Evolutionary conservation across 2,113 vertebrate genomes (phyloP).

Genomic region (Hippopotamus amphibius): DNA sequence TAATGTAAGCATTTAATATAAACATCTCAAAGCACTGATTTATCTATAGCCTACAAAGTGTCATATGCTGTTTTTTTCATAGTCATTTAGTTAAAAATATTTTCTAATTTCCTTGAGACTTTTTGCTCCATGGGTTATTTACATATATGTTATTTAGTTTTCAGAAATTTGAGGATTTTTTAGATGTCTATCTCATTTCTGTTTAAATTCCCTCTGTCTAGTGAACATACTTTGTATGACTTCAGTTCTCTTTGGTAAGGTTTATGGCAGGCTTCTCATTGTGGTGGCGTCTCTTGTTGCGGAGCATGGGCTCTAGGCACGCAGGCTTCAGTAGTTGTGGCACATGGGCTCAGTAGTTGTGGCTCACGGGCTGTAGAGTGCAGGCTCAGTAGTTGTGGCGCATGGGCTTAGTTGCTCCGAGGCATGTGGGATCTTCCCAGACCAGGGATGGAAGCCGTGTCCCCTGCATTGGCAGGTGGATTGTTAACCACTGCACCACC

Average conservation of each 20-base stretch:
- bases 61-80: neutral
- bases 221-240: neutral
- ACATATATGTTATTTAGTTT: neutral
- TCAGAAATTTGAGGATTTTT: slow-evolving; percentile 14
- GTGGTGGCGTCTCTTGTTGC: no score
- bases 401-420: no score
- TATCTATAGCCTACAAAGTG: neutral
- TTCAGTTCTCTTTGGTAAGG: neutral
- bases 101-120: neutral
- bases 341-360: no score
- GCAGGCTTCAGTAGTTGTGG: no score
- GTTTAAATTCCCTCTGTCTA: neutral
- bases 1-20: neutral
- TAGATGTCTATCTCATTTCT: neutral
- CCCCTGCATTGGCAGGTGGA: no score
- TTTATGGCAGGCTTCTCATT: no score
- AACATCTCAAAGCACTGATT: neutral
- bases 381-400: no score
- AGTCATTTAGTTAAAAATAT: neutral
- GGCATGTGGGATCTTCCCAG: no score
- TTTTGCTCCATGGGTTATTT: neutral
- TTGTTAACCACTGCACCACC: no score
- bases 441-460: no score
- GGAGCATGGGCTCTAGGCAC: no score
- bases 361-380: no score